Conservation (phyloP, 23 tunicate species). For the Trididemnum miniatum region DNA sequence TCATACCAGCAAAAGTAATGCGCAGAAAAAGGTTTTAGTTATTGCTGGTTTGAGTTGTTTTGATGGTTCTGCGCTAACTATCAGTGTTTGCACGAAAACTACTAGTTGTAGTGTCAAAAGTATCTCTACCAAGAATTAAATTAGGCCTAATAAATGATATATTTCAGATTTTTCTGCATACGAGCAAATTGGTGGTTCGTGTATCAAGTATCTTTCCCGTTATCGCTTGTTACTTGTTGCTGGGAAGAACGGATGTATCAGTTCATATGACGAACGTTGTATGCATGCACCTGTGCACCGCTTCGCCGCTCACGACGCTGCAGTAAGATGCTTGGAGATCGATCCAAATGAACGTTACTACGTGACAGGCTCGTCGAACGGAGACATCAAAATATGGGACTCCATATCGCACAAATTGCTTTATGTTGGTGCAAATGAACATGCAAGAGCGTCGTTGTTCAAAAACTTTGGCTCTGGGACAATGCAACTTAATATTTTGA, state of each 20-base stretch:
- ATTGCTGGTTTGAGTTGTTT: too few species aligned
- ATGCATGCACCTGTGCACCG: slow-evolving; percentile 53
- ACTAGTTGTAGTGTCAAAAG: too few species aligned
- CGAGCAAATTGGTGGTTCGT: slow-evolving; percentile 72
- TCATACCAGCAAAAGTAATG: too few species aligned
- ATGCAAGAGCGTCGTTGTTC: slow-evolving; percentile 75
- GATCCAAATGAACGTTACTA: slow-evolving; percentile 54
- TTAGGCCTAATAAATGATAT: too few species aligned
- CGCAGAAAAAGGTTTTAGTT: too few species aligned
- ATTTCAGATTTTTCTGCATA: slow-evolving; percentile 56
- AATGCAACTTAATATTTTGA: slow-evolving; percentile 41
- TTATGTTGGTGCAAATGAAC: slow-evolving; percentile 45
- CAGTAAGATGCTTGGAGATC: slow-evolving; percentile 66
- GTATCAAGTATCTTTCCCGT: slow-evolving; percentile 67
- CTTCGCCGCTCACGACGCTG: slow-evolving; percentile 76
- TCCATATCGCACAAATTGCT: slow-evolving; percentile 43
- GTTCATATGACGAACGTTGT: slow-evolving; percentile 67
- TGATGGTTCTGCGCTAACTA: too few species aligned
- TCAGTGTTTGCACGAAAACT: too few species aligned
- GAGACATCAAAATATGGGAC: slow-evolving; percentile 87
- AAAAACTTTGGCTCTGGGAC: slow-evolving; percentile 86
- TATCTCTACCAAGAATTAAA: too few species aligned
- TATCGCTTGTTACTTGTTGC: slow-evolving; percentile 60
- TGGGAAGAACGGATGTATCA: slow-evolving; percentile 63
- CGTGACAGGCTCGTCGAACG: slow-evolving; percentile 81